Evolutionary conservation across 2,113 vertebrate species (phyloP).

Genomic region (Thomomys bottae): DNA sequence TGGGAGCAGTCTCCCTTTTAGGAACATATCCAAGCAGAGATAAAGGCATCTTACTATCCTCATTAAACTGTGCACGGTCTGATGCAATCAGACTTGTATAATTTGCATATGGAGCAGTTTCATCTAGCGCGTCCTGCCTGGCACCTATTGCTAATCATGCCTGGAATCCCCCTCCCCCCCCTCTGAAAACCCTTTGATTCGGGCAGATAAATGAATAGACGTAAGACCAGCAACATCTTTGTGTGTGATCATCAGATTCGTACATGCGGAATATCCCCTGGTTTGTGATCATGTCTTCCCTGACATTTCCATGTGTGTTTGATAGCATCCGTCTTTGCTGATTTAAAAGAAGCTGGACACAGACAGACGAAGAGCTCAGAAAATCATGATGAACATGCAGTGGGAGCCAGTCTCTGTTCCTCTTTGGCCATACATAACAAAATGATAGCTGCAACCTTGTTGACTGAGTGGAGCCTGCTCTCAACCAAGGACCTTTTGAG

Average conservation of each 20-base stretch:
- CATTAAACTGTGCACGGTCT: conserved; percentile 87
- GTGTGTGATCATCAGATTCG: conserved; percentile 82
- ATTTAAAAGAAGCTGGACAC: conserved; percentile 60
- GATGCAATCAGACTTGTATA: conserved; percentile 86
- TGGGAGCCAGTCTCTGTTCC: conserved; percentile 40
- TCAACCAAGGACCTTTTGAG: not conserved
- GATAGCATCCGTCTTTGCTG: conserved; percentile 72
- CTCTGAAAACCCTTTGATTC: conserved; percentile 83
- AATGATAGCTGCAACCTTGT: conserved; percentile 47
- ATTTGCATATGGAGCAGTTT: conserved; percentile 90
- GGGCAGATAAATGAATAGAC: conserved; percentile 86
- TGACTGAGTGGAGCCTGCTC: not conserved
- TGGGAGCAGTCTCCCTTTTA: conserved; percentile 84
- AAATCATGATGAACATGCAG: conserved; percentile 63
- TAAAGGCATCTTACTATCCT: conserved; percentile 86
- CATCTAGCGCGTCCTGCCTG: conserved; percentile 87
- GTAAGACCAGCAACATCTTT: conserved; percentile 85
- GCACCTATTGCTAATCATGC: conserved; percentile 89
- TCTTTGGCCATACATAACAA: conserved; percentile 66
- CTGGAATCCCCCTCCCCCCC: conserved; percentile 65
- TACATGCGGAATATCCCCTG: conserved; percentile 70
- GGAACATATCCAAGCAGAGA: conserved; percentile 85
- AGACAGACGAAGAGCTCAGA: conserved; percentile 52
- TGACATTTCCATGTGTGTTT: conserved; percentile 78
- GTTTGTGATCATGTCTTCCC: conserved; percentile 80